phyloP scores from a whole-genome alignment of 1,140 invertebrate species.

The Andricus grossulariae region DNA sequence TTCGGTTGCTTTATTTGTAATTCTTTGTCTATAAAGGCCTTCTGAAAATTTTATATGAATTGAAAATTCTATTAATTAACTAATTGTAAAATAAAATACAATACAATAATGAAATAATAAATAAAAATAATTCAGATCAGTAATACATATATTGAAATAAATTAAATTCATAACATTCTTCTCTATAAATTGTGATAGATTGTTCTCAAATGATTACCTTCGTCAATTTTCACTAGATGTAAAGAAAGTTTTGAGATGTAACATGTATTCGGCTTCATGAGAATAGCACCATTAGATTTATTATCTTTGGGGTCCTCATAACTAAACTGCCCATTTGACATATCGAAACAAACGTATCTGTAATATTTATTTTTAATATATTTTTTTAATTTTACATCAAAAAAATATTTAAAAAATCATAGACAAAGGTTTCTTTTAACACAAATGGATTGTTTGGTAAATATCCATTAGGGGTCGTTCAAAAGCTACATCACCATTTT shows the following conservation, averaged over 20 bases:
- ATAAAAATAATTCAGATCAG: too few species aligned
- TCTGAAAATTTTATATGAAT: neutral
- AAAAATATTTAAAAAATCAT: too few species aligned
- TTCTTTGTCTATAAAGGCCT: neutral
- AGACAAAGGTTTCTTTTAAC: too few species aligned
- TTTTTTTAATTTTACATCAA: too few species aligned
- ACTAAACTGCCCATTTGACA: neutral
- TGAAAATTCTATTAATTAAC: neutral
- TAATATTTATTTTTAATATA: too few species aligned
- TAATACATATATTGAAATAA: too few species aligned
- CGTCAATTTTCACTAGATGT: constrained; percentile 11
- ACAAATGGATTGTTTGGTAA: too few species aligned
- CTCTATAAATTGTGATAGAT: too few species aligned
- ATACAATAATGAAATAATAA: too few species aligned
- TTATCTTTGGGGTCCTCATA: neutral
- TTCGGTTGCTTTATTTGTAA: neutral
- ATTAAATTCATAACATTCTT: too few species aligned
- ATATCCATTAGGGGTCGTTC: too few species aligned
- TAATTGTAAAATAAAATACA: neutral
- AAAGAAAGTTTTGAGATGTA: constrained; percentile 3
- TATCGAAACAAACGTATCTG: neutral
- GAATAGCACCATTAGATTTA: neutral
- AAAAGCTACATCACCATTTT: too few species aligned
- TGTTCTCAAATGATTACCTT: neutral
- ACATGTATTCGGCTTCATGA: neutral